These are phyloP conservation scores for Heteractis magnifica DNA, from an alignment of 92 coral and sea anemone genomes.

Conservation along the genomic window DNA sequence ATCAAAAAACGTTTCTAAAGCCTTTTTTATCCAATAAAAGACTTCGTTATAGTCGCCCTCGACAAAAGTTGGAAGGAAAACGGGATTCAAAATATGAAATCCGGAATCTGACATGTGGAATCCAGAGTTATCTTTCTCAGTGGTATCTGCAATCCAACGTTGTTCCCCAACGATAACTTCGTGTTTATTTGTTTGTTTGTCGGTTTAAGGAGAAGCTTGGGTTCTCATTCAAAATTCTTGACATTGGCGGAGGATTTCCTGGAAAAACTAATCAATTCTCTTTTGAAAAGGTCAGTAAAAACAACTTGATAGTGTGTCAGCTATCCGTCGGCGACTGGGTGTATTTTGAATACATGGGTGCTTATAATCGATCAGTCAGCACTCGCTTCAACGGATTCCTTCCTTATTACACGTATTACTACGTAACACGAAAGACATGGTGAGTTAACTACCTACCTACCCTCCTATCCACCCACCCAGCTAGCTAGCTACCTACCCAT, in stretches of 20 bases:
- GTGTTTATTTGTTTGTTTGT: no score
- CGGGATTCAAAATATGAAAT: no score
- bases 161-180: no score
- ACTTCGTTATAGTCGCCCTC: no score
- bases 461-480: not conserved
- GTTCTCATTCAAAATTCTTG: constrained; percentile 26
- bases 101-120: no score
- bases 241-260: constrained; percentile 51
- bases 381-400: not conserved
- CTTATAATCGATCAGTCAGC: not conserved
- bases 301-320: not conserved
- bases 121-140: no score
- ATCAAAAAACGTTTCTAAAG: no score
- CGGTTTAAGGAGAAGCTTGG: constrained; percentile 22
- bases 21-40: no score
- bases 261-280: constrained; percentile 11
- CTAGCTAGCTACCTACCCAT: no score
- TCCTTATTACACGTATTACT: not conserved
- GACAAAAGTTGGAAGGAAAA: no score
- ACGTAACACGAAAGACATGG: not conserved
- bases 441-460: not conserved
- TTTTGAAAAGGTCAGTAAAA: not conserved
- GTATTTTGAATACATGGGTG: not conserved
- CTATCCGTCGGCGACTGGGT: not conserved
- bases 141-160: no score